These are phyloP conservation scores for Echinometra lucunter DNA, from an alignment of 53 echinoderm and acorn worm species.

Conservation along the genomic window DNA sequence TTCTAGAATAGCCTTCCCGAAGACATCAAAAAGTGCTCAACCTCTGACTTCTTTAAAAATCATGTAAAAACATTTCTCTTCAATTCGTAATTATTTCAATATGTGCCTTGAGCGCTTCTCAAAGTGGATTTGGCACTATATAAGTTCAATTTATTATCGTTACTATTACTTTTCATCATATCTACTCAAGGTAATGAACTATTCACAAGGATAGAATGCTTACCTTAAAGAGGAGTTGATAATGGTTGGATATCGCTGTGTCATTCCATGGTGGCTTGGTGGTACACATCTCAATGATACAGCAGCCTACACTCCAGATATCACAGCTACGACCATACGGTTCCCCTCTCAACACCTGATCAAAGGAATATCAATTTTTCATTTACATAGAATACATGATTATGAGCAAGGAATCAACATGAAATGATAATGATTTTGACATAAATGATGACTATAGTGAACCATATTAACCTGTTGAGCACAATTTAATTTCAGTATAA, in stretches of 20 bases:
- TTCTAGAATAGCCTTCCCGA: too few species aligned
- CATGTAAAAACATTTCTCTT: too few species aligned
- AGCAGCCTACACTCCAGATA: conserved; percentile 97
- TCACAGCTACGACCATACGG: conserved; percentile 96
- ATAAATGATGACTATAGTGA: background rate
- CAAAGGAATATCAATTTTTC: background rate
- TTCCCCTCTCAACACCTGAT: conserved; percentile 93
- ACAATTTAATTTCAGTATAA: too few species aligned
- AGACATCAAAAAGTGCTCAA: too few species aligned
- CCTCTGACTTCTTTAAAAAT: too few species aligned
- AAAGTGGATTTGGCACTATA: too few species aligned
- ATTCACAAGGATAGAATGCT: background rate
- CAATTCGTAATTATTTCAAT: too few species aligned
- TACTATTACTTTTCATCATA: too few species aligned
- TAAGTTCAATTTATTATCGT: too few species aligned
- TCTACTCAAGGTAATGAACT: too few species aligned
- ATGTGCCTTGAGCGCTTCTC: too few species aligned
- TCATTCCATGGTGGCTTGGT: conserved; percentile 93
- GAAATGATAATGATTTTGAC: background rate
- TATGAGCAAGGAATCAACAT: background rate
- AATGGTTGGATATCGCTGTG: conserved; percentile 87
- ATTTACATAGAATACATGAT: background rate
- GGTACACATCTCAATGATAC: conserved; percentile 95
- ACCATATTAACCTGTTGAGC: too few species aligned
- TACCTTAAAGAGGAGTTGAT: conserved; percentile 96